Evolutionary conservation across 2,113 vertebrate species (phyloP).

Genomic region (Nicator chloris): DNA sequence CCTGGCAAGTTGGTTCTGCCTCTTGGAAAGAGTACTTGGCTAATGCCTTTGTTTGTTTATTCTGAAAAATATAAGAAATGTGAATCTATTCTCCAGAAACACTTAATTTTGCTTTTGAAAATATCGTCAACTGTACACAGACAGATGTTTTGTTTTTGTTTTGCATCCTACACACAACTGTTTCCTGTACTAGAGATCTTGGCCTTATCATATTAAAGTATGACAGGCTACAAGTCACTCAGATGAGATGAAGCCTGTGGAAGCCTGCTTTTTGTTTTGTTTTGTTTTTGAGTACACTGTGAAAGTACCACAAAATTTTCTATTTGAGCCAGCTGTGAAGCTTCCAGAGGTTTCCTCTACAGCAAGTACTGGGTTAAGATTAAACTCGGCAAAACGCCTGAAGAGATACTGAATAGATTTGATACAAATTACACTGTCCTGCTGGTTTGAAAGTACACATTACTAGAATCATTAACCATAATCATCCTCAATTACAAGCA

Average conservation of each 20-base stretch:
- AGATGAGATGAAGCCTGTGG: slow-evolving; percentile 1
- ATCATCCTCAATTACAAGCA: slow-evolving; percentile 82
- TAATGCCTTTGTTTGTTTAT: background rate
- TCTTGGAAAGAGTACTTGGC: background rate
- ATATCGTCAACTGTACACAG: background rate
- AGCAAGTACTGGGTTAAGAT: slow-evolving; percentile 56
- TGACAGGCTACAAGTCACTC: background rate
- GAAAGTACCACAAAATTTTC: slow-evolving; percentile 26
- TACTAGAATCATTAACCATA: slow-evolving; percentile 86
- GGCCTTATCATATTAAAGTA: slow-evolving; percentile 20
- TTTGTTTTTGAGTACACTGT: slow-evolving; percentile 3
- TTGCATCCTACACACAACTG: background rate
- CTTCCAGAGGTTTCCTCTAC: slow-evolving; percentile 57
- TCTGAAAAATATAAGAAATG: background rate
- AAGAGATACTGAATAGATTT: slow-evolving; percentile 81
- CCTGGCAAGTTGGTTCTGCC: background rate
- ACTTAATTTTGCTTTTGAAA: background rate
- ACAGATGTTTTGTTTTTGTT: slow-evolving; percentile 10
- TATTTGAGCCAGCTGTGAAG: slow-evolving; percentile 53
- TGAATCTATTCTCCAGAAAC: background rate
- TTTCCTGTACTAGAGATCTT: background rate
- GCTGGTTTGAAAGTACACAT: slow-evolving; percentile 81
- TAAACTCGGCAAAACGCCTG: slow-evolving; percentile 73
- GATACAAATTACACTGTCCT: slow-evolving; percentile 85
- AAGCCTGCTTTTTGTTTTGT: background rate